Conservation (phyloP, 1,140 invertebrate genomes). For the Bombus confusus region DNA sequence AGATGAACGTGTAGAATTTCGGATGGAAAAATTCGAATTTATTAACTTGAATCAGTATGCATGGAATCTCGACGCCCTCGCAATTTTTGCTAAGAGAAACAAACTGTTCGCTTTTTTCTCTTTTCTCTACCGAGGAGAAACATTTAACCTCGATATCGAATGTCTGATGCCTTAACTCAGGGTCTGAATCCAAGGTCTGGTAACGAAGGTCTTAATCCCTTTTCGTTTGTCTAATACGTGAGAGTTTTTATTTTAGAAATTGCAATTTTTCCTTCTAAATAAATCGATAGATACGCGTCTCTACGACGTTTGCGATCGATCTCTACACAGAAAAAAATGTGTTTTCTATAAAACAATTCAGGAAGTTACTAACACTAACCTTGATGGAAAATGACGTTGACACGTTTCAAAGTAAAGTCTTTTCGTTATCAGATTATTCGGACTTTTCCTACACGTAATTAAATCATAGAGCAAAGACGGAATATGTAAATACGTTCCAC, state of each 20-base stretch:
- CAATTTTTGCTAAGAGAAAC: constrained; percentile 43
- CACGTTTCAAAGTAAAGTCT: too few species aligned
- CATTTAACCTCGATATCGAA: constrained; percentile 49
- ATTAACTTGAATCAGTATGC: constrained; percentile 51
- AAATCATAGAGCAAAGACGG: background rate
- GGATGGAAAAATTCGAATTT: constrained; percentile 43
- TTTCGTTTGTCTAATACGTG: background rate
- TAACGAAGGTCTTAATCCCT: constrained; percentile 1
- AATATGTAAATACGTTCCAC: background rate
- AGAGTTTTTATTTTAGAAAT: background rate
- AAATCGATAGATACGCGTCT: background rate
- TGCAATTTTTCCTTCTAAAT: background rate
- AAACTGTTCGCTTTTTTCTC: constrained; percentile 18
- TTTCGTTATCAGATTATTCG: background rate
- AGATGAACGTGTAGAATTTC: background rate
- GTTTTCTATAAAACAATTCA: background rate
- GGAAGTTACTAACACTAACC: too few species aligned
- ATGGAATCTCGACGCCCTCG: constrained; percentile 49
- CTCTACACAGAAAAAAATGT: background rate
- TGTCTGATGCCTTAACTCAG: constrained; percentile 52
- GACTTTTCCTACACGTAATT: background rate
- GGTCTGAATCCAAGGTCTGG: constrained; percentile 43
- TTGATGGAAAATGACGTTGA: background rate
- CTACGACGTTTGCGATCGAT: background rate
- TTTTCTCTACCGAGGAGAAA: constrained; percentile 1